phyloP scores from a whole-genome alignment of 2,797 vertebrate species.

The Melanotaenia boesemani region DNA sequence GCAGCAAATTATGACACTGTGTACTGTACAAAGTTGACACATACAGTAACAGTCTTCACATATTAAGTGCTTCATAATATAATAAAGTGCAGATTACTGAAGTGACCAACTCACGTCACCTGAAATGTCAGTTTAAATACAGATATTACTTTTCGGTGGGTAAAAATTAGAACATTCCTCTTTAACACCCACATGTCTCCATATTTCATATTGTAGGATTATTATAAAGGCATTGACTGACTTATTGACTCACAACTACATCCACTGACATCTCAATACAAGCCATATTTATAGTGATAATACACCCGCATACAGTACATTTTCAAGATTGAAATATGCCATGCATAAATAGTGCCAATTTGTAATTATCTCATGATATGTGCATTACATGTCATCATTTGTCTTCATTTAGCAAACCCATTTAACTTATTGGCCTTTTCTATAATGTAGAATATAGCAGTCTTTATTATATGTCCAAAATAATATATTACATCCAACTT shows the following conservation, averaged over 20 bases:
- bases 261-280: slow-evolving; percentile 54
- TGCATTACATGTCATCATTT: slow-evolving; percentile 19
- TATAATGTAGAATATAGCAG: slow-evolving; percentile 45
- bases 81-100: slow-evolving; percentile 76
- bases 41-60: slow-evolving; percentile 72
- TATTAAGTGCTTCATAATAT: slow-evolving; percentile 66
- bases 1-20: slow-evolving; percentile 65
- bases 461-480: slow-evolving; percentile 48
- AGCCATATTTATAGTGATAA: slow-evolving; percentile 54
- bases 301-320: slow-evolving; percentile 65
- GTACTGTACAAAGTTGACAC: slow-evolving; percentile 67
- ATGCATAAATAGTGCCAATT: slow-evolving; percentile 67
- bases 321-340: slow-evolving; percentile 61
- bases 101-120: slow-evolving; percentile 51
- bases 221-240: slow-evolving; percentile 63
- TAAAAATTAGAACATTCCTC: slow-evolving; percentile 7
- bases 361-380: slow-evolving; percentile 31
- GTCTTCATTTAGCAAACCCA: slow-evolving; percentile 33
- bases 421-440: slow-evolving; percentile 47
- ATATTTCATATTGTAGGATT: slow-evolving; percentile 63
- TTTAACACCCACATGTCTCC: slow-evolving; percentile 29
- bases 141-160: slow-evolving; percentile 55
- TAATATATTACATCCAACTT: slow-evolving; percentile 41
- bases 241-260: slow-evolving; percentile 55
- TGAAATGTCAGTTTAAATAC: slow-evolving; percentile 50